Percentiles rank a stretch among this genome's conserved stretches.
Evolutionary conservation across 2,888 invertebrate genomes (phyloP).

Genomic region (Leptinotarsa juncta): DNA sequence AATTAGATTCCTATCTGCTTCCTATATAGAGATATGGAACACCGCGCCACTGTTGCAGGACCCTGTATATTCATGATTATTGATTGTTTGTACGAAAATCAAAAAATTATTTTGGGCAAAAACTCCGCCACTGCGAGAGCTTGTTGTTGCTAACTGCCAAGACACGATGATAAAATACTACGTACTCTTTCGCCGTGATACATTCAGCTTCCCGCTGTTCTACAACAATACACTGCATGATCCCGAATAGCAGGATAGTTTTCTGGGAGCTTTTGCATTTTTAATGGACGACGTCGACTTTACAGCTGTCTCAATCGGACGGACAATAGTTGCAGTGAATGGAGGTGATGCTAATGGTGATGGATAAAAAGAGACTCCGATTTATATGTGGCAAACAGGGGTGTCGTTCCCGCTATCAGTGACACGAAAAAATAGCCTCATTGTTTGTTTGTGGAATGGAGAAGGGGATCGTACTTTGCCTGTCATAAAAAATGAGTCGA

Average conservation of each 20-base stretch:
- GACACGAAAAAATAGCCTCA: not conserved
- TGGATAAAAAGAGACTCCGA: slow-evolving; percentile 21
- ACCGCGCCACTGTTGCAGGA: too few species aligned
- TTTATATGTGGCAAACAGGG: slow-evolving; percentile 18
- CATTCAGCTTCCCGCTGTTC: slow-evolving; percentile 58
- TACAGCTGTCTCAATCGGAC: slow-evolving; percentile 61
- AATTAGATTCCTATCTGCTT: too few species aligned
- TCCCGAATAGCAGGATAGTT: slow-evolving; percentile 51
- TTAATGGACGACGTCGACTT: slow-evolving; percentile 55
- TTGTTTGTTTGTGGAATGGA: not conserved
- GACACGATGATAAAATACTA: slow-evolving; percentile 60
- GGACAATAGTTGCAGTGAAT: slow-evolving; percentile 16
- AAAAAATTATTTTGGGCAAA: too few species aligned
- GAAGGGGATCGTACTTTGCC: not conserved
- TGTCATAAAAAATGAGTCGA: not conserved
- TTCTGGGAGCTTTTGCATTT: slow-evolving; percentile 58
- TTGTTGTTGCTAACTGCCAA: slow-evolving; percentile 62
- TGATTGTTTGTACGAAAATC: too few species aligned
- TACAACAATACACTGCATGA: slow-evolving; percentile 55
- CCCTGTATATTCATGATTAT: too few species aligned
- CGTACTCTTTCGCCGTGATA: slow-evolving; percentile 59
- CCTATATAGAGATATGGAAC: too few species aligned
- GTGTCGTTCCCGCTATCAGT: slow-evolving; percentile 7
- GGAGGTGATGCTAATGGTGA: slow-evolving; percentile 26
- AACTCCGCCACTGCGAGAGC: slow-evolving; percentile 39